Percentiles rank a stretch among this genome's conserved stretches.
Conservation (phyloP, 2,113 vertebrate species). For the Barbus barbus region DNA sequence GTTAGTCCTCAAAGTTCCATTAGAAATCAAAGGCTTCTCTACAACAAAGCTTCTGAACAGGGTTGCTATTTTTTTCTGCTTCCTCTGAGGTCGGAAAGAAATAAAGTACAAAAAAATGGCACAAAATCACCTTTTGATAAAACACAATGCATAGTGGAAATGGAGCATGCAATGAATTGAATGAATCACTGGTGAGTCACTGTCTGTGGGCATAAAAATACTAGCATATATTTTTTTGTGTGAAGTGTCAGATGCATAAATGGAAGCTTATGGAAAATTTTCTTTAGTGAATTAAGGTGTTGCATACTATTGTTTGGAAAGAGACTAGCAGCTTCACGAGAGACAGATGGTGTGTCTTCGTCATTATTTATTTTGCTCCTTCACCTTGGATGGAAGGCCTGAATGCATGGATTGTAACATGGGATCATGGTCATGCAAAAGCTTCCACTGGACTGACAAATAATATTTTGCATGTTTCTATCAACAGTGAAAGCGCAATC, state of each 20-base stretch:
- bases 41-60: neutral
- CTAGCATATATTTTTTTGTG: neutral
- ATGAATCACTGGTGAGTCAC: neutral
- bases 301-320: neutral
- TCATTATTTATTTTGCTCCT: constrained; percentile 13
- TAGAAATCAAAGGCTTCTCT: neutral
- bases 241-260: neutral
- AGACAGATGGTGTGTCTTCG: constrained; percentile 24
- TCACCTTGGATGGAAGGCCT: constrained; percentile 4
- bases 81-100: neutral
- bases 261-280: neutral
- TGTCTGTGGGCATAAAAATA: constrained; percentile 7
- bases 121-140: neutral
- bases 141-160: neutral
- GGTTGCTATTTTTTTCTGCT: neutral
- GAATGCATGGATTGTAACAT: constrained; percentile 3
- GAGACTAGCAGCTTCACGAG: neutral
- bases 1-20: too few species aligned
- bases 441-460: neutral
- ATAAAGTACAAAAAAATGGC: neutral
- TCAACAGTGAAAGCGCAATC: neutral
- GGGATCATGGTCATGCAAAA: neutral
- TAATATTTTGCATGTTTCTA: neutral
- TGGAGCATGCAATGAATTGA: constrained; percentile 7
- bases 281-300: neutral